Percentiles rank a stretch among this genome's conserved stretches.
These are phyloP conservation scores for Oncorhynchus masou DNA, from an alignment of 2,113 vertebrate species.

Conservation along the genomic window DNA sequence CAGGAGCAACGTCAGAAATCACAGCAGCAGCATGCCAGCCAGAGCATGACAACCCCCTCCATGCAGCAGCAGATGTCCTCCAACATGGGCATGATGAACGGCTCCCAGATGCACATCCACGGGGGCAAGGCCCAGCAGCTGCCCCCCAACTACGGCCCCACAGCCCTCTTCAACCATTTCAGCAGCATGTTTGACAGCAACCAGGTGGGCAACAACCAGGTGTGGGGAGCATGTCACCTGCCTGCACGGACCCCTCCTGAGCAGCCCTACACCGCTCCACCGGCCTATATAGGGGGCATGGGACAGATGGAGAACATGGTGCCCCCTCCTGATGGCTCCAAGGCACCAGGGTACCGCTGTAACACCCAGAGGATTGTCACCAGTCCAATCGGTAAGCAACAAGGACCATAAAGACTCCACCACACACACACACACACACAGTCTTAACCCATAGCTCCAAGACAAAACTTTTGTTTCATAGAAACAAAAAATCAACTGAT, in stretches of 20 bases:
- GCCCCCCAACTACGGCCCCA: conserved; percentile 83
- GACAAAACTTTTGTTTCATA: too few relatives aligned
- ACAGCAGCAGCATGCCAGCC: conserved; percentile 71
- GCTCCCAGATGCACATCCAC: conserved; percentile 85
- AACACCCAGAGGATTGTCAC: conserved; percentile 80
- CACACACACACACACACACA: background rate
- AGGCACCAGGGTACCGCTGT: conserved; percentile 87
- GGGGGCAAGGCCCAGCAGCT: conserved; percentile 80
- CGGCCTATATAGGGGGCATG: conserved; percentile 80
- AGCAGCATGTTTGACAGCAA: conserved; percentile 86
- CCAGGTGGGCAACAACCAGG: conserved; percentile 84
- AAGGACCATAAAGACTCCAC: background rate
- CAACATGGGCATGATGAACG: conserved; percentile 82
- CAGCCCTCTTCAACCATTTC: conserved; percentile 87
- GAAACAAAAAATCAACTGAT: too few relatives aligned
- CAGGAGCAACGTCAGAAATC: conserved; percentile 44
- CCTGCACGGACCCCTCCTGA: conserved; percentile 79
- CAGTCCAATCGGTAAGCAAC: conserved; percentile 82
- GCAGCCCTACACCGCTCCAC: conserved; percentile 79
- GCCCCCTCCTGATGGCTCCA: conserved; percentile 80
- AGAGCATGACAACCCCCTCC: conserved; percentile 65
- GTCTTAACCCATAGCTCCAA: too few relatives aligned
- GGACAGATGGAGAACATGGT: conserved; percentile 82
- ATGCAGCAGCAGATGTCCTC: conserved; percentile 77
- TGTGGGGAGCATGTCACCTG: conserved; percentile 84